Conservation (phyloP, 2,888 invertebrate species). For the Didymodactylos carnosus region DNA sequence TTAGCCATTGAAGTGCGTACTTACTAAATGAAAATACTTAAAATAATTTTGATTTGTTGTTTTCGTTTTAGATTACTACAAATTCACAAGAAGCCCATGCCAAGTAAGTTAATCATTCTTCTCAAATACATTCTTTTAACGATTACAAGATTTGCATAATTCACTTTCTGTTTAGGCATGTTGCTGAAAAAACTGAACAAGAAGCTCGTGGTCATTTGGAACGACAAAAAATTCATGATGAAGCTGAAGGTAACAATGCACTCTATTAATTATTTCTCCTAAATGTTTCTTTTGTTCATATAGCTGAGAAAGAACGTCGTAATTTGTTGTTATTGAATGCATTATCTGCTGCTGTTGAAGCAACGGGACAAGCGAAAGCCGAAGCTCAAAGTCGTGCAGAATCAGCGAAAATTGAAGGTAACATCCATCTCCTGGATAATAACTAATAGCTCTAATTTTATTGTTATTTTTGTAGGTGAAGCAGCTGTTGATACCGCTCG, state of each 20-base stretch:
- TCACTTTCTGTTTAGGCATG: conserved; percentile 22
- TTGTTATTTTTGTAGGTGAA: conserved; percentile 17
- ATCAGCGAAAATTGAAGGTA: conserved; percentile 19
- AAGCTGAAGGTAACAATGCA: conserved; percentile 26
- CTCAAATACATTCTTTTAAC: no score
- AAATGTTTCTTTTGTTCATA: not conserved
- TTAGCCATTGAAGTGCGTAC: conserved; percentile 26
- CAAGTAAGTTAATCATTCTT: conserved; percentile 18
- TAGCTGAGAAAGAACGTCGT: conserved; percentile 28
- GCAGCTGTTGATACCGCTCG: conserved; percentile 38
- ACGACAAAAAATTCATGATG: conserved; percentile 37
- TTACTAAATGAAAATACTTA: not conserved
- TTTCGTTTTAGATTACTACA: conserved; percentile 38
- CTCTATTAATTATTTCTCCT: not conserved
- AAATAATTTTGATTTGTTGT: conserved; percentile 20
- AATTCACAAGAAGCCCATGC: conserved; percentile 40
- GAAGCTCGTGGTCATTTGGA: conserved; percentile 38
- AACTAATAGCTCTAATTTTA: not conserved
- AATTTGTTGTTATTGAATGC: conserved; percentile 20
- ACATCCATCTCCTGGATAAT: conserved; percentile 35
- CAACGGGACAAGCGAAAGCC: conserved; percentile 39
- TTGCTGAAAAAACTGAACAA: conserved; percentile 38
- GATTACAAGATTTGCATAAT: conserved; percentile 33
- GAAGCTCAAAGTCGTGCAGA: conserved; percentile 38
- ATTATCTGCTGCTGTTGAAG: conserved; percentile 37